A percentile compares a stretch with the other conserved stretches of the same genome.
phyloP scores from a whole-genome alignment of 2,888 invertebrate species.

The Agrotis puta region DNA sequence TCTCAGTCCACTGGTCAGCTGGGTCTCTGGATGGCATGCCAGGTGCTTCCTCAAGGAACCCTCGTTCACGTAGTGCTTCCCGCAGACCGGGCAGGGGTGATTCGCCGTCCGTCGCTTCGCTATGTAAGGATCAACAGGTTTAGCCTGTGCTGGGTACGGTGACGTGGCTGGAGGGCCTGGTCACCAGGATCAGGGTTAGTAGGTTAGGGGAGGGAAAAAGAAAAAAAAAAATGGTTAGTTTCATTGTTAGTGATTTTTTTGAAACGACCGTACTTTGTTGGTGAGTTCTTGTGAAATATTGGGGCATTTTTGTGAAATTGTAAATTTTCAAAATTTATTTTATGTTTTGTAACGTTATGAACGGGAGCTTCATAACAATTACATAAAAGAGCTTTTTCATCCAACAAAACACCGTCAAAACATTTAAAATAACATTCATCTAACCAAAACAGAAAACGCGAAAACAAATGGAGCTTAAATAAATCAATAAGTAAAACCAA shows the following conservation, averaged over 20 bases:
- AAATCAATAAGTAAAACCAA: slow-evolving; percentile 68
- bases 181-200: slow-evolving; percentile 91
- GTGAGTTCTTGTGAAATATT: not conserved
- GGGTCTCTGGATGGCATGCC: slow-evolving; percentile 98
- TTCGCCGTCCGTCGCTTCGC: slow-evolving; percentile 98
- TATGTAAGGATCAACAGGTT: slow-evolving; percentile 94
- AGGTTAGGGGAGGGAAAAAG: slow-evolving; percentile 77
- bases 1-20: slow-evolving; percentile 95
- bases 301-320: not conserved
- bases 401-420: slow-evolving; percentile 67
- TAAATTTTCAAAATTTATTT: too few species aligned
- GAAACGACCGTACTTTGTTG: slow-evolving; percentile 43
- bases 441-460: slow-evolving; percentile 49
- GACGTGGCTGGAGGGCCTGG: slow-evolving; percentile 92
- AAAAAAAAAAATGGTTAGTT: slow-evolving; percentile 85
- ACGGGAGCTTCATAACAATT: slow-evolving; percentile 28
- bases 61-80: slow-evolving; percentile 98
- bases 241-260: slow-evolving; percentile 74
- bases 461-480: slow-evolving; percentile 65
- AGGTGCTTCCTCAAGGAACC: slow-evolving; percentile 97
- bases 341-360: slow-evolving; percentile 8
- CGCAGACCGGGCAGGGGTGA: slow-evolving; percentile 98
- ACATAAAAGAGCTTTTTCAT: slow-evolving; percentile 22
- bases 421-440: slow-evolving; percentile 65
- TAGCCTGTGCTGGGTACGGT: slow-evolving; percentile 91